Percentiles rank a stretch among this genome's conserved stretches.
Evolutionary conservation across 2,888 invertebrate genomes (phyloP).

Genomic region (Drosophila ustulata): DNA sequence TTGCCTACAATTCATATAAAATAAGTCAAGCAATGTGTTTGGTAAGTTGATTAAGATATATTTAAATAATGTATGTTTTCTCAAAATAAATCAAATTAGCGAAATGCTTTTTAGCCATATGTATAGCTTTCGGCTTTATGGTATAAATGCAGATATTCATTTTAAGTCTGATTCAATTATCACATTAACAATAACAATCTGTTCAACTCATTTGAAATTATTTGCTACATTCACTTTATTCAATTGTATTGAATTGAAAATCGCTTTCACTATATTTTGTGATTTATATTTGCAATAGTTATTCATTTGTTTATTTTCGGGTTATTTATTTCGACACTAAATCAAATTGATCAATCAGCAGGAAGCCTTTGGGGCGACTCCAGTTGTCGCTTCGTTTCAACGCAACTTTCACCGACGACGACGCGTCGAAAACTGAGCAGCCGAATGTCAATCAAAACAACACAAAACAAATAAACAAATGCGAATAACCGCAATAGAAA

Average conservation of each 20-base stretch:
- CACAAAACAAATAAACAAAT: slow-evolving; percentile 48
- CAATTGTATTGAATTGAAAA: neutral
- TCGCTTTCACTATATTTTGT: neutral
- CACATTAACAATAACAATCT: no score
- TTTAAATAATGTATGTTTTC: neutral
- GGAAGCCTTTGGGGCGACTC: slow-evolving; percentile 2
- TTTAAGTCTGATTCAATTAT: no score
- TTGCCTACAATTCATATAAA: neutral
- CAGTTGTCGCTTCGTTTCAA: slow-evolving; percentile 26
- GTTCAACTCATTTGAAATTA: neutral
- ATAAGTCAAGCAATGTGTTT: neutral
- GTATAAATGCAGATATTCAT: no score
- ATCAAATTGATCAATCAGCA: neutral
- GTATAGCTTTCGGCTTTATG: no score
- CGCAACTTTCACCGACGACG: slow-evolving; percentile 57
- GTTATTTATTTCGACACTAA: neutral
- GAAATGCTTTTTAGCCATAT: no score
- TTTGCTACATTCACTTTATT: neutral
- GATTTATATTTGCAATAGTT: neutral
- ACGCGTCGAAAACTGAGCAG: slow-evolving; percentile 56
- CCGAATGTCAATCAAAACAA: slow-evolving; percentile 64
- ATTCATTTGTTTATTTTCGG: neutral
- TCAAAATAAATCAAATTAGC: no score
- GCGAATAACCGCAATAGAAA: slow-evolving; percentile 38
- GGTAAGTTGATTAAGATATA: neutral